Conservation (phyloP, 2,797 vertebrate species). For the Rhinella marina region DNA sequence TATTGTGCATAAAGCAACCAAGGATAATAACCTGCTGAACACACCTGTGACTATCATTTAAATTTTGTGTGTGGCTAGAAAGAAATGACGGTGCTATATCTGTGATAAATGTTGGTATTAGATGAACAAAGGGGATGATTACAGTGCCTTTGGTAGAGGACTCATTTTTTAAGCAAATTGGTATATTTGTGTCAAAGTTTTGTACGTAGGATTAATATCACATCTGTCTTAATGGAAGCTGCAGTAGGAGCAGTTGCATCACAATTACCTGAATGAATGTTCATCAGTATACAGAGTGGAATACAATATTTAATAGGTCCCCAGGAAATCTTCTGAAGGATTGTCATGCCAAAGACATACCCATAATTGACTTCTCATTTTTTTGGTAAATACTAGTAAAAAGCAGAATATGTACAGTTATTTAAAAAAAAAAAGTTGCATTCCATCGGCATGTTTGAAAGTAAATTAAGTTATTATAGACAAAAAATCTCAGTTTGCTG, state of each 20-base stretch:
- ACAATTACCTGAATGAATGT: slow-evolving; percentile 50
- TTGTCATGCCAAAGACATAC: slow-evolving; percentile 8
- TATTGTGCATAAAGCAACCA: not conserved
- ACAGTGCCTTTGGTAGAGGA: not conserved
- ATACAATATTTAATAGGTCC: slow-evolving; percentile 32
- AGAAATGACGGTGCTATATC: slow-evolving; percentile 29
- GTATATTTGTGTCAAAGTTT: slow-evolving; percentile 40
- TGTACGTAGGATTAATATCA: slow-evolving; percentile 48
- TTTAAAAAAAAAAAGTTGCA: not conserved
- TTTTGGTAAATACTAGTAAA: not conserved
- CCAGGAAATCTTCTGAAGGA: slow-evolving; percentile 22
- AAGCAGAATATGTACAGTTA: not conserved
- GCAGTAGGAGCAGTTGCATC: slow-evolving; percentile 37
- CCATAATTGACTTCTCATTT: slow-evolving; percentile 13
- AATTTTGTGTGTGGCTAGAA: slow-evolving; percentile 8
- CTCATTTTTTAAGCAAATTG: slow-evolving; percentile 56
- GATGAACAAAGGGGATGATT: slow-evolving; percentile 49
- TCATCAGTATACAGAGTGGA: slow-evolving; percentile 23
- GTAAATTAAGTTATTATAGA: not conserved
- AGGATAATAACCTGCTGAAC: slow-evolving; percentile 1
- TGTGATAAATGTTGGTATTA: slow-evolving; percentile 53
- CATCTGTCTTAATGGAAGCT: slow-evolving; percentile 55
- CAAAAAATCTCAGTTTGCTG: not conserved
- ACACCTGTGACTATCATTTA: not conserved
- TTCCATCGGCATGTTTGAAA: not conserved